Evolutionary conservation across 1,140 invertebrate species (phyloP).

Genomic region (Drosophila ironensis): DNA sequence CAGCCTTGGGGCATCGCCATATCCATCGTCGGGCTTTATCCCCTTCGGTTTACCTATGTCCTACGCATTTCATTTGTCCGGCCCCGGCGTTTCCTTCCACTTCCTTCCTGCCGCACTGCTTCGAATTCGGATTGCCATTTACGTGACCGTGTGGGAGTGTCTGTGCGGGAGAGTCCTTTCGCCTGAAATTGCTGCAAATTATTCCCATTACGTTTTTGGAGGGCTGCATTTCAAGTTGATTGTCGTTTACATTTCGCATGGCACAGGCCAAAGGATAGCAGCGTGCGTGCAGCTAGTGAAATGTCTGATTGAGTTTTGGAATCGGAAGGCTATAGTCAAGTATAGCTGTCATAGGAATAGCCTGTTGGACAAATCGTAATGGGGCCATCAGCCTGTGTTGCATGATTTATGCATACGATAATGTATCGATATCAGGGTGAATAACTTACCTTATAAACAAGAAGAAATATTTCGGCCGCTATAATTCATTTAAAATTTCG

Average conservation of each 20-base stretch:
- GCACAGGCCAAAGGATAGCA: not conserved
- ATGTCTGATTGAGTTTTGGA: slow-evolving; percentile 46
- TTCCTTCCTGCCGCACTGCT: slow-evolving; percentile 52
- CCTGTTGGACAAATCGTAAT: slow-evolving; percentile 12
- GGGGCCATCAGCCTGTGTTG: slow-evolving; percentile 9
- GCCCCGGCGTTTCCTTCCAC: slow-evolving; percentile 23
- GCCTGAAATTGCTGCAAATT: slow-evolving; percentile 77
- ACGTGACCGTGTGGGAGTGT: slow-evolving; percentile 42
- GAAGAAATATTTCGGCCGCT: not conserved
- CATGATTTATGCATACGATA: slow-evolving; percentile 15
- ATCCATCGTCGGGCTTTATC: slow-evolving; percentile 6
- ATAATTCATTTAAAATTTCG: not conserved
- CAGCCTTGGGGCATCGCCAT: slow-evolving; percentile 61
- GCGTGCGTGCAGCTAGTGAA: not conserved
- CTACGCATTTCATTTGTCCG: slow-evolving; percentile 70
- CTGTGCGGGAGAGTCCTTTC: slow-evolving; percentile 44
- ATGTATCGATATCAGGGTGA: slow-evolving; percentile 4
- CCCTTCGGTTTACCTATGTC: slow-evolving; percentile 24
- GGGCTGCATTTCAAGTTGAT: slow-evolving; percentile 73
- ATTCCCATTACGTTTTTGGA: slow-evolving; percentile 79
- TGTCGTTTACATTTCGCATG: slow-evolving; percentile 74
- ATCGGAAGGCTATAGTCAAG: slow-evolving; percentile 1
- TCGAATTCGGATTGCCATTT: slow-evolving; percentile 77
- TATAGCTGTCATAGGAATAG: not conserved
- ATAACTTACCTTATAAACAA: slow-evolving; percentile 15